Evolutionary conservation across 2,113 vertebrate genomes (phyloP), one percentile per base, ranked within the genome.

Genomic region (Boleophthalmus pectinirostris): DNA sequence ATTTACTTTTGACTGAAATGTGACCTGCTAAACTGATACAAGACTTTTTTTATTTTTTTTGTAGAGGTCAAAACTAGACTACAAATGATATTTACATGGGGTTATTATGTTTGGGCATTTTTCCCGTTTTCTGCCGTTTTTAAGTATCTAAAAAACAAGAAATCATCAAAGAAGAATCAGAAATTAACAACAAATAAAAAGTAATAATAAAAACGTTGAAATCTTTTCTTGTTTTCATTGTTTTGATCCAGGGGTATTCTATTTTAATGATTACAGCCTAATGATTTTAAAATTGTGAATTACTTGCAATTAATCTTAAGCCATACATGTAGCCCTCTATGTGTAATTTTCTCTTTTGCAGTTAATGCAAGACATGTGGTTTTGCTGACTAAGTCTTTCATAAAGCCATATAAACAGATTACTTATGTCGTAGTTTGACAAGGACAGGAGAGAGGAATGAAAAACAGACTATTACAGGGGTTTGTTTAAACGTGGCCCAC

Each of bases 401-500:
- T 5, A 58, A 58, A 58, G 3, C 23, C 56, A 25, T 25, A 58
- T 6, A 13, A 58, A 25, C 11, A 25, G 24, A 25, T 25, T 21
- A 21, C 20, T 58, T 24, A 25, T 58, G 13, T 58, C 1, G 11
- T 58, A 24, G 56, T 58, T 58, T 24, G 56, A 58, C 56, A 58
- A 58, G 3, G 56, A 58, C 1, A 58, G 12, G 23, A 15, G 23
- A 15, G 23, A 25, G 24, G 24, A 57, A 13, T 13, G 21, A 57
- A 24, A 57, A 57, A 58, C 56, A 58, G 12, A 58, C 12, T 57
- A 3, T 58, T 58, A 12, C 56, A 23, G 23, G 13, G 23, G 56
- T 58, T 45, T 57, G 60, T 80, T 64, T 70, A 53, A 70, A 74
- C 80, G 66, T 72, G 68, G 57, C 69, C 51, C n/a, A n/a, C n/a